These are phyloP conservation scores for Andrena fulva DNA, from an alignment of 2,888 invertebrate genomes.

Conservation along the genomic window DNA sequence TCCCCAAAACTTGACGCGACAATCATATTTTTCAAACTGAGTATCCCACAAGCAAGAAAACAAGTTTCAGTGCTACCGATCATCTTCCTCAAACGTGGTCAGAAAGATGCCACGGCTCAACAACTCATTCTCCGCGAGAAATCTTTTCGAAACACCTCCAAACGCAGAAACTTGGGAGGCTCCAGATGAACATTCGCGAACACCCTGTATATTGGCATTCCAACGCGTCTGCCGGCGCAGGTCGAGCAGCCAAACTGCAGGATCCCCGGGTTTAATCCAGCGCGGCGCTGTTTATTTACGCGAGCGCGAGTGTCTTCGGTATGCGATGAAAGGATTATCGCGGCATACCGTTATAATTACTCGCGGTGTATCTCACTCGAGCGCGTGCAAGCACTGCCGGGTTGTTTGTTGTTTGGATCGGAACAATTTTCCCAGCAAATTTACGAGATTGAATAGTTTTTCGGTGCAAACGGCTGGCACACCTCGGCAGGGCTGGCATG, in stretches of 20 bases:
- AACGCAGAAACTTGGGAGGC: neutral
- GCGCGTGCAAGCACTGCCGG: neutral
- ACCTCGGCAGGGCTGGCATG: neutral
- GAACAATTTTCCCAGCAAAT: neutral
- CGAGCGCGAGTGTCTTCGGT: slow-evolving; percentile 42
- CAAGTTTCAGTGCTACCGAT: too few species aligned
- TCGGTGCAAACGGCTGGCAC: neutral
- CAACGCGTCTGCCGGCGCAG: slow-evolving; percentile 11
- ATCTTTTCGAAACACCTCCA: neutral
- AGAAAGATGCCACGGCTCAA: too few species aligned
- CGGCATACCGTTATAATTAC: slow-evolving; percentile 53
- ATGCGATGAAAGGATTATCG: slow-evolving; percentile 56
- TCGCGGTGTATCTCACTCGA: slow-evolving; percentile 3
- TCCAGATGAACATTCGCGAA: neutral
- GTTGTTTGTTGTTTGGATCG: slow-evolving; percentile 13
- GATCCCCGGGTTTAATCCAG: slow-evolving; percentile 48
- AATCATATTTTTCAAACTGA: too few species aligned
- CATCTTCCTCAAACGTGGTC: too few species aligned
- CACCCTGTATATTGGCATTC: slow-evolving; percentile 63
- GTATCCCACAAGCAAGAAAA: too few species aligned
- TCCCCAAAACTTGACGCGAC: too few species aligned
- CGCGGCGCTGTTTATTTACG: slow-evolving; percentile 59
- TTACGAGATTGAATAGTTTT: neutral
- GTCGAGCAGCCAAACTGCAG: slow-evolving; percentile 40
- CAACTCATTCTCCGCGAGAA: too few species aligned